Conservation (phyloP, 2,113 vertebrate species). For the Hydrochoerus hydrochaeris region DNA sequence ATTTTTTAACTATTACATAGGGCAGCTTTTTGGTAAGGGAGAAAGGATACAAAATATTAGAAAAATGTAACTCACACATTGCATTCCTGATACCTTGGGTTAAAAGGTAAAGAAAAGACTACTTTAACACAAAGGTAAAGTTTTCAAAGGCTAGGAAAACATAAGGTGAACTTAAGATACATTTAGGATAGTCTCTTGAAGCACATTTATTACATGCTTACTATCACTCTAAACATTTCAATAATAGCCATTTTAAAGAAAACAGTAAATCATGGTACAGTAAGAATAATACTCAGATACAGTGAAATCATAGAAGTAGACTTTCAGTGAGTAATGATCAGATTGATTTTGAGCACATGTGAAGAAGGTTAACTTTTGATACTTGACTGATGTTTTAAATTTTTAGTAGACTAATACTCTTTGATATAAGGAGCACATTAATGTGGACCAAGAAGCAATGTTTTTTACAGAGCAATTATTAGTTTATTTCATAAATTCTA, state of each 20-base stretch:
- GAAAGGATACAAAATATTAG: neutral
- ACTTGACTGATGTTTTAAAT: slow-evolving; percentile 6
- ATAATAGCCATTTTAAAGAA: slow-evolving; percentile 58
- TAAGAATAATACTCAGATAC: neutral
- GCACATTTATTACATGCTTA: slow-evolving; percentile 26
- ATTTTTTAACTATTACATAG: slow-evolving; percentile 14
- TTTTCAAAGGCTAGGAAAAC: slow-evolving; percentile 35
- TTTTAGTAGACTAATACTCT: slow-evolving; percentile 38
- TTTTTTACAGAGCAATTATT: slow-evolving; percentile 32
- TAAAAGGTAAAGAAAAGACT: neutral
- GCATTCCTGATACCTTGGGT: neutral
- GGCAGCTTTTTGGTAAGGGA: neutral
- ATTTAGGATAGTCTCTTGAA: slow-evolving; percentile 28
- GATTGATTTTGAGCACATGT: slow-evolving; percentile 24
- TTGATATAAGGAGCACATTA: neutral
- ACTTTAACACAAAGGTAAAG: neutral
- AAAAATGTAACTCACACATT: neutral
- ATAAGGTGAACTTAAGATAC: neutral
- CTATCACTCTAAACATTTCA: slow-evolving; percentile 31
- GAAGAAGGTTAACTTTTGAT: slow-evolving; percentile 6
- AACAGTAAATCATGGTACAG: neutral
- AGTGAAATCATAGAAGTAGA: slow-evolving; percentile 30
- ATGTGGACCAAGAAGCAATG: neutral
- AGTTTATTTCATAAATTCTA: neutral
- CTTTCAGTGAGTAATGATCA: slow-evolving; percentile 21